Base-by-base conservation (phyloP, 2,113 vertebrate genomes). In the Pelobates fuscus region DNA sequence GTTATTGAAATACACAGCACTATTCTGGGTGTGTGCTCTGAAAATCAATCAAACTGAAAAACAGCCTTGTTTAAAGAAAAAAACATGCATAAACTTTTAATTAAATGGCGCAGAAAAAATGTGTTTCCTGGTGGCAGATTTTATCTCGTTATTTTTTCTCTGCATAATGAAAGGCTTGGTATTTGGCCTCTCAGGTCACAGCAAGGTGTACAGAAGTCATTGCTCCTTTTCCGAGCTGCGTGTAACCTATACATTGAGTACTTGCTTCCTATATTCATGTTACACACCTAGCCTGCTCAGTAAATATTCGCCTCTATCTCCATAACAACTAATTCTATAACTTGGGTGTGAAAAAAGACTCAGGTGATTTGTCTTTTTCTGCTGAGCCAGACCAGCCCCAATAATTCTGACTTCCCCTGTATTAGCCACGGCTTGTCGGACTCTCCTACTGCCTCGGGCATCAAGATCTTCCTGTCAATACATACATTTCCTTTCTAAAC, bases 401-500 rank as follows among this genome's bases (percentile, higher is more conserved):
- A 14, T 55, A 44, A 73, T 26, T 54, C 32, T 49, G 25, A 52
- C 71, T 74, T 74, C 49, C 41, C 44, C 58, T 8, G 62, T 66
- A 29, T 66, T 21, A 66, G 71, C 61, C 71, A 57, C 71, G 64
- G 71, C 71, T 43, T 74, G 71, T 66, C 71, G 65, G 24, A 77
- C 52, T 79, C 79, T 86, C 86, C 85, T 82, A 84, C 82, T 81
- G 81, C 59, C 84, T 86, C 84, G 80, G 87, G 83, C 84, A 85
- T 84, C 74, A 84, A 87, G 89, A 85, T 84, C 85, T 89, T 81
- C 79, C 82, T 70, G 44, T 92, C 89, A 88, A 92, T 91, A 91
- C 91, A 90, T 88, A 87, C 90, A 92, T 91, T 91, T 91, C 84
- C 82, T 87, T 82, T 78, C 87, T 90, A 91, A 90, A 86, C 82